Base-by-base conservation (phyloP, 2,797 vertebrate genomes). In the Halcyon smyrnensis region DNA sequence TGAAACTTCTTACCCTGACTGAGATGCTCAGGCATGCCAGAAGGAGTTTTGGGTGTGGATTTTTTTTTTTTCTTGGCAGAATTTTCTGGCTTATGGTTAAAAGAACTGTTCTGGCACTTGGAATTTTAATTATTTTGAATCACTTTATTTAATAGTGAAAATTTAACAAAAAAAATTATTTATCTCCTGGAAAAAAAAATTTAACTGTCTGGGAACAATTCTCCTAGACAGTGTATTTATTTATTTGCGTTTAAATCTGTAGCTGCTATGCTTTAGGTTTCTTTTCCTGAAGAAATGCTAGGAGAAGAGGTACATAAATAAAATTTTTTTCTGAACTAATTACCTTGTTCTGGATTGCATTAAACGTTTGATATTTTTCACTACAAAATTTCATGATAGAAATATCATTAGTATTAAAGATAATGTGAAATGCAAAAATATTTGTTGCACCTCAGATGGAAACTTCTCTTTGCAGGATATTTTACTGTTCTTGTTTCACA, bases 51-150 rank as follows among this genome's bases (percentile, higher is more conserved):
- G 53, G 53, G 53, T 23, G 46, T 46, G 46, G 46, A 21, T 46
- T 23, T 20, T 11, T 20, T 45, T 45, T 28, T 27, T 60, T 62
- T 53, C 19, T 86, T 94, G 88, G 80, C 90, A 93, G n/a, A 81
- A 81, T 18, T 68, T 64, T 37, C 69, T 93, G 90, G 18, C 65
- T 90, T 92, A 15, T n/a, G 67, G 75, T 93, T 81, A 75, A 94
- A 88, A 81, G 36, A 83, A 48, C 23, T 46, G 4, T 37, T 73
- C 53, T 65, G 50, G 32, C 84, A 18, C 54, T 46, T 68, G 65
- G 60, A 53, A 57, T 90, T 87, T 53, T 88, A 69, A 87, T 95
- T 89, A 54, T 90, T 94, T 94, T 73, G 11, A 89, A 57, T 65
- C 50, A 28, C 50, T 51, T 51, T 28, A 51, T 51, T 51, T 51